Percentiles rank a stretch among this genome's conserved stretches.
phyloP scores from a whole-genome alignment of 2,797 vertebrate species.

The Lutjanus campechanus region DNA sequence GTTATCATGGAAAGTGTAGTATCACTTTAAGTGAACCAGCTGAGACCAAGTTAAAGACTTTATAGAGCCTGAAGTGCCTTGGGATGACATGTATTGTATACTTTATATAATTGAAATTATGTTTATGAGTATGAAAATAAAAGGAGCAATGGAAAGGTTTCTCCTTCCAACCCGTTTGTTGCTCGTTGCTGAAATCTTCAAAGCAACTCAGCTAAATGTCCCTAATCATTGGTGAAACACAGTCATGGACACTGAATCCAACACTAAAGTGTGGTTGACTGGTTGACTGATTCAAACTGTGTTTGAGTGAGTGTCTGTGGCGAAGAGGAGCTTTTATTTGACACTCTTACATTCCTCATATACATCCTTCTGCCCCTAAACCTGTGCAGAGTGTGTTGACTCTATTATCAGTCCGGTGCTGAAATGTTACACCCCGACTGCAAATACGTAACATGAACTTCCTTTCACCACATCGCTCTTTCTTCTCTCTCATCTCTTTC shows the following conservation, averaged over 20 bases:
- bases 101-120: constrained; percentile 18
- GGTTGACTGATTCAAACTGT: not conserved
- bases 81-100: constrained; percentile 17
- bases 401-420: constrained; percentile 74
- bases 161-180: not conserved
- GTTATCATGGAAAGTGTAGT: no score
- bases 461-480: constrained; percentile 43
- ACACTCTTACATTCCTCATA: constrained; percentile 82
- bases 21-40: not conserved
- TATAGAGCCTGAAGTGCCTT: constrained; percentile 10
- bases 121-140: not conserved
- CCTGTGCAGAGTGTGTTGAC: constrained; percentile 72
- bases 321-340: constrained; percentile 56
- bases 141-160: constrained; percentile 12
- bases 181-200: no score
- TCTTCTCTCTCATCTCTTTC: constrained; percentile 9
- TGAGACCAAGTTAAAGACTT: constrained; percentile 57
- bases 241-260: not conserved
- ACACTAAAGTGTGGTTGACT: not conserved
- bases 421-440: constrained; percentile 80
- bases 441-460: constrained; percentile 80
- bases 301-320: constrained; percentile 25
- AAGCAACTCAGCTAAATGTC: no score
- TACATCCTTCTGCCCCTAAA: constrained; percentile 77
- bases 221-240: no score